Evolutionary conservation across 2,113 vertebrate species (phyloP).

Genomic region (Sylvietta virens): DNA sequence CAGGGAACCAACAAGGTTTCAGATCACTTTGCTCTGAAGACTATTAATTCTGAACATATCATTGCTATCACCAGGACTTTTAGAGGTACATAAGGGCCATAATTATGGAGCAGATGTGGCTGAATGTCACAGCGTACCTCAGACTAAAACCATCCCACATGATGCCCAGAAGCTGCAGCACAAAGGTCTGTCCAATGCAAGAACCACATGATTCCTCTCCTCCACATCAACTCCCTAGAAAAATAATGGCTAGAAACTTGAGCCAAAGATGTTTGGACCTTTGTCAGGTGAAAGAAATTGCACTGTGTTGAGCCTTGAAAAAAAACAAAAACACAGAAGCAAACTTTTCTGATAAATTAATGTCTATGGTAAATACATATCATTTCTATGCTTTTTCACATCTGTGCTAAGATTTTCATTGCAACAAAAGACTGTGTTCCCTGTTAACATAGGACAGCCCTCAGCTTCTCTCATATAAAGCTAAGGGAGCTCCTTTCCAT

Average conservation of each 20-base stretch:
- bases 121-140: not conserved
- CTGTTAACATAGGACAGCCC: not conserved
- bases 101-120: not conserved
- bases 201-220: not conserved
- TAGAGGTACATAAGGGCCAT: accelerated
- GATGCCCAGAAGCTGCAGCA: not conserved
- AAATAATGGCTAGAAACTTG: not conserved
- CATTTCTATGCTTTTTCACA: not conserved
- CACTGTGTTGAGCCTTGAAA: not conserved
- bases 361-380: not conserved
- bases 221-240: not conserved
- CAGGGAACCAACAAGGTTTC: not conserved
- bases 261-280: not conserved
- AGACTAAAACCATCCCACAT: not conserved
- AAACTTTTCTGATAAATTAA: not conserved
- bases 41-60: not conserved
- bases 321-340: not conserved
- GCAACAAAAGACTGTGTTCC: not conserved
- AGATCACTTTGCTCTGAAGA: not conserved
- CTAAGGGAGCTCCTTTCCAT: not conserved
- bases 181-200: not conserved
- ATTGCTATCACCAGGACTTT: not conserved
- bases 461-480: not conserved
- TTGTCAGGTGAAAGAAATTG: not conserved
- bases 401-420: not conserved